Conservation (phyloP, 2,797 vertebrate genomes). For the Aquila chrysaetos region DNA sequence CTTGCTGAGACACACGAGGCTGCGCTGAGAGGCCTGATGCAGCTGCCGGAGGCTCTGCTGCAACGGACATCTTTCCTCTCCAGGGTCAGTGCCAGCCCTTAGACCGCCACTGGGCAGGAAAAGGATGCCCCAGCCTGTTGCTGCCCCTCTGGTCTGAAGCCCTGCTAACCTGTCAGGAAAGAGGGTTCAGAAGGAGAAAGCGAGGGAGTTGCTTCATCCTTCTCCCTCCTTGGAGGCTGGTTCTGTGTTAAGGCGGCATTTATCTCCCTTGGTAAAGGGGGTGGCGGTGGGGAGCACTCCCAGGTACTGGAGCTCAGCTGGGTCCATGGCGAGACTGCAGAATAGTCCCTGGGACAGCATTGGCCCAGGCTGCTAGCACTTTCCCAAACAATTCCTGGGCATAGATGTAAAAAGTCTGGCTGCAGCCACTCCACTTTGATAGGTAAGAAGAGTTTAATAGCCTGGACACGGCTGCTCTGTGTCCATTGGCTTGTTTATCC, state of each 20-base stretch:
- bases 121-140: neutral
- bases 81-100: neutral
- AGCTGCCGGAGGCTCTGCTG: neutral
- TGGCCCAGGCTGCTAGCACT: neutral
- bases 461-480: neutral
- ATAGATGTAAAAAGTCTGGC: neutral
- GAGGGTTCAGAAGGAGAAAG: neutral
- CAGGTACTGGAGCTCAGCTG: neutral
- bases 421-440: neutral
- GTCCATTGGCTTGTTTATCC: neutral
- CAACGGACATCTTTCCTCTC: neutral
- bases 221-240: neutral
- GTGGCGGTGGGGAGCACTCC: neutral
- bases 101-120: neutral
- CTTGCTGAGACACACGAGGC: neutral
- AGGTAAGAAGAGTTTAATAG: neutral
- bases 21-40: neutral
- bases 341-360: neutral
- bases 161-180: neutral
- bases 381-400: neutral
- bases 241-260: neutral
- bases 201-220: neutral
- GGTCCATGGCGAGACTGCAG: neutral
- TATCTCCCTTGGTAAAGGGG: neutral
- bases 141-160: neutral